Evolutionary conservation across 1,140 invertebrate species (phyloP).

Genomic region (Drosophila mojavensis): DNA sequence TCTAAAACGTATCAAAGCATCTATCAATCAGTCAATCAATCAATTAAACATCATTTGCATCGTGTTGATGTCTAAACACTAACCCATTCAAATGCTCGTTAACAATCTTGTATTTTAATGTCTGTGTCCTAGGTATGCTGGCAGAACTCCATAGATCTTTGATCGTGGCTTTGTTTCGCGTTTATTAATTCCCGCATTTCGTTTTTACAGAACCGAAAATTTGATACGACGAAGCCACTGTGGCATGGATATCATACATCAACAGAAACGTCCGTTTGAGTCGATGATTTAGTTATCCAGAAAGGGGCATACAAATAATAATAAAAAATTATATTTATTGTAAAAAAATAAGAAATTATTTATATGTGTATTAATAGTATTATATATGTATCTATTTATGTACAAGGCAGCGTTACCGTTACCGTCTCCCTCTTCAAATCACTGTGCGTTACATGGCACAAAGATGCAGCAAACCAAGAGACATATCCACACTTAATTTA

Average conservation of each 20-base stretch:
- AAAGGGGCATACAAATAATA: background rate
- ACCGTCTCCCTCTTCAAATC: conserved; percentile 20
- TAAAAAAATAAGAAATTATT: conserved; percentile 30
- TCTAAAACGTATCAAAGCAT: conserved; percentile 35
- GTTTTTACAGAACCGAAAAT: conserved; percentile 75
- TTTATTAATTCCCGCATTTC: conserved; percentile 48
- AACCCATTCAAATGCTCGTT: conserved; percentile 24
- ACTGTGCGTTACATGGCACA: conserved; percentile 23
- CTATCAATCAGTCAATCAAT: conserved; percentile 32
- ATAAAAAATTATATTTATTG: conserved; percentile 28
- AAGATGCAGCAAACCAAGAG: conserved; percentile 47
- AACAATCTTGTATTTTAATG: conserved; percentile 34
- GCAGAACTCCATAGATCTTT: conserved; percentile 13
- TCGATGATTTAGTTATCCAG: conserved; percentile 67
- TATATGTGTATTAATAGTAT: conserved; percentile 43
- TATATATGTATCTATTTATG: conserved; percentile 43
- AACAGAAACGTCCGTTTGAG: conserved; percentile 83
- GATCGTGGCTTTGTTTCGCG: background rate
- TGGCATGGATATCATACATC: conserved; percentile 80
- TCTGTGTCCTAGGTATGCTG: conserved; percentile 9
- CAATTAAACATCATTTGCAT: conserved; percentile 42
- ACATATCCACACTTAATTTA: conserved; percentile 22
- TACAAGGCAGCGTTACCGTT: conserved; percentile 46
- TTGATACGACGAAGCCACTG: conserved; percentile 81
- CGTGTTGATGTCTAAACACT: conserved; percentile 40